phyloP scores from a whole-genome alignment of 2,113 vertebrate species.

The Felis chaus region DNA sequence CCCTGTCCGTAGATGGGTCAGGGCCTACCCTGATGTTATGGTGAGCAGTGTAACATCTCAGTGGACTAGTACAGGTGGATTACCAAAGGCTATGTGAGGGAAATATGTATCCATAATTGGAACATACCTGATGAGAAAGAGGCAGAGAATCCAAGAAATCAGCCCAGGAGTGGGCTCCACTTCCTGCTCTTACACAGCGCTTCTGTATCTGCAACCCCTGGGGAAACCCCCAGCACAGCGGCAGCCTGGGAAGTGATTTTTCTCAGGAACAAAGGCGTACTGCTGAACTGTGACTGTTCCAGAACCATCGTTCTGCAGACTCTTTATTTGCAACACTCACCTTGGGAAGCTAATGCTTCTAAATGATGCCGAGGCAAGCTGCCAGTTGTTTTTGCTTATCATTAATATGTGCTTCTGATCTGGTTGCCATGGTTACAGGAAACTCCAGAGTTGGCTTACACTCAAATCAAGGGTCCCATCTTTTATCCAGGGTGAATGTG shows the following conservation, averaged over 20 bases:
- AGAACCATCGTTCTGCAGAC: not conserved
- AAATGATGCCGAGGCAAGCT: conserved; percentile 63
- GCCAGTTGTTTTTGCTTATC: conserved; percentile 66
- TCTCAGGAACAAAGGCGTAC: not conserved
- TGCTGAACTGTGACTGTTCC: not conserved
- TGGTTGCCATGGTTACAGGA: conserved; percentile 70
- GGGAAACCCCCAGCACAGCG: not conserved
- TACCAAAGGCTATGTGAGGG: not conserved
- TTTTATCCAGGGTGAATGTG: not conserved
- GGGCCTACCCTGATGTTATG: not conserved
- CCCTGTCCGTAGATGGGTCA: not conserved
- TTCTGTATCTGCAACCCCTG: not conserved
- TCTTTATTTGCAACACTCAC: conserved; percentile 5
- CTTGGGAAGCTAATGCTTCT: conserved; percentile 59
- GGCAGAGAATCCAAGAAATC: not conserved
- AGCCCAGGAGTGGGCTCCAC: not conserved
- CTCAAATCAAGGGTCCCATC: not conserved
- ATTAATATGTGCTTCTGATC: conserved; percentile 58
- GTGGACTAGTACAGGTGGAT: not conserved
- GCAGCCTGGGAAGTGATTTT: not conserved
- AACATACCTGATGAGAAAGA: not conserved
- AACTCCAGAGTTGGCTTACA: conserved; percentile 11
- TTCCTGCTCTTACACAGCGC: not conserved
- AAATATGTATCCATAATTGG: not conserved
- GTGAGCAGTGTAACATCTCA: not conserved